Percentiles rank a stretch among this genome's conserved stretches.
These are phyloP conservation scores for Byasa hedistus DNA, from an alignment of 2,888 invertebrate genomes.

Conservation along the genomic window DNA sequence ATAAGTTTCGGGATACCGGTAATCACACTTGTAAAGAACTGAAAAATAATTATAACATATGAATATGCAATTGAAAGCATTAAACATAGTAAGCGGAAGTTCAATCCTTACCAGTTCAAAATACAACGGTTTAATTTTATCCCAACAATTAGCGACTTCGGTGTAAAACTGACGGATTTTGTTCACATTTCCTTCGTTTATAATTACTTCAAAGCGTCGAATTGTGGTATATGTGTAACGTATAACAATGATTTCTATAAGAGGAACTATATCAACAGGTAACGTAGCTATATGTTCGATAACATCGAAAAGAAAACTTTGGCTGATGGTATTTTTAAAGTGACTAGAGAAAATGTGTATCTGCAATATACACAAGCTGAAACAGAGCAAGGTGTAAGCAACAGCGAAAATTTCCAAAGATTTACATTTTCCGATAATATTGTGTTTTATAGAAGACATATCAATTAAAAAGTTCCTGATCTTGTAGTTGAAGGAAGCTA, in stretches of 20 bases:
- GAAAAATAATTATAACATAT: background rate
- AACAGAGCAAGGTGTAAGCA: background rate
- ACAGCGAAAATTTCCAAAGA: background rate
- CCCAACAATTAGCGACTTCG: conserved; percentile 14
- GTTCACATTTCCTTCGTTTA: background rate
- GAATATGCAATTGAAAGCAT: background rate
- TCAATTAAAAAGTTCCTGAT: background rate
- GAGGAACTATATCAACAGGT: background rate
- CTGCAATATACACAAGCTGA: background rate
- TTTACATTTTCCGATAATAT: background rate
- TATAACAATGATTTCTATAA: background rate
- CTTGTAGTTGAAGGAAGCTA: background rate
- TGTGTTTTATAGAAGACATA: background rate
- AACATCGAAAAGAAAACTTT: background rate
- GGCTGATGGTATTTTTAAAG: no score
- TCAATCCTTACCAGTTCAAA: conserved; percentile 10
- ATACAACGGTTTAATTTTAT: conserved; percentile 19
- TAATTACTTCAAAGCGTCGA: background rate
- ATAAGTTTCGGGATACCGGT: conserved; percentile 12
- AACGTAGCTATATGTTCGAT: background rate
- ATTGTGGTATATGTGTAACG: background rate
- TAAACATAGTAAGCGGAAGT: background rate
- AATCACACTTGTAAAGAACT: background rate
- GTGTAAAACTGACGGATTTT: conserved; percentile 11
- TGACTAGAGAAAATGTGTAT: no score